Base-by-base conservation (phyloP, 2,797 vertebrate species). In the Hirundo rustica region DNA sequence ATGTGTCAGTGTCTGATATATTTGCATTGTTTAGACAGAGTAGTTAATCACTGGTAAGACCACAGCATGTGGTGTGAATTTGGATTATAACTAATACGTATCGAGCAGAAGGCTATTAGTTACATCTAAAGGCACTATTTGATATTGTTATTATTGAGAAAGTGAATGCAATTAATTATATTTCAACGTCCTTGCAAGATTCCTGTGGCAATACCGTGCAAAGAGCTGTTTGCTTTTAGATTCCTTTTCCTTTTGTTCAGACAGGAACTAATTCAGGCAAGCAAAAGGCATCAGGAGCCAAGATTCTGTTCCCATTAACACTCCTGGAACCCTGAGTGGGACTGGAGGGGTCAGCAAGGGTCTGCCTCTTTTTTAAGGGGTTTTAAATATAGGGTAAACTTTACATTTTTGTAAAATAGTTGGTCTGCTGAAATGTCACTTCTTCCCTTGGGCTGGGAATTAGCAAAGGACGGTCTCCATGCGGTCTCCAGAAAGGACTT, bases 41-140 rank as follows among this genome's bases (percentile, higher is more conserved):
- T 3, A 97, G 82, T 97, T 96, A 92, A 96, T 96, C 94, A 96
- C 9, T 61, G 64, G 85, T 61, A 85, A 93, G 67, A 86, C 80
- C 80, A 87, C 11, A 76, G 61, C 42, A 44, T 42, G 57, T 66
- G 76, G 71, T 92, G 83, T 92, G 85, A 91, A 73, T 95, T 88
- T 90, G 85, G 85, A 93, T 97, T 97, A 80, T 92, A 86, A 30
- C 45, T 82, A 93, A 93, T 51, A 54, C 38, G 13, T 40, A 87
- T 23, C 13, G 3, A 96, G 77, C 67, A 94, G 80, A 86, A 90
- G 66, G 91, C 64, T 94, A 77, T 95, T 96, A 96, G 96, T 93
- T 88, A 79, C 53, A 71, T 95, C 71, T 90, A 94, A 94, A 92
- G 32, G 30, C 47, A 80, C 15, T 44, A 58, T 77, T 93, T 89